phyloP scores from a whole-genome alignment of 2,888 invertebrate species.

The Trichacis sp. region DNA sequence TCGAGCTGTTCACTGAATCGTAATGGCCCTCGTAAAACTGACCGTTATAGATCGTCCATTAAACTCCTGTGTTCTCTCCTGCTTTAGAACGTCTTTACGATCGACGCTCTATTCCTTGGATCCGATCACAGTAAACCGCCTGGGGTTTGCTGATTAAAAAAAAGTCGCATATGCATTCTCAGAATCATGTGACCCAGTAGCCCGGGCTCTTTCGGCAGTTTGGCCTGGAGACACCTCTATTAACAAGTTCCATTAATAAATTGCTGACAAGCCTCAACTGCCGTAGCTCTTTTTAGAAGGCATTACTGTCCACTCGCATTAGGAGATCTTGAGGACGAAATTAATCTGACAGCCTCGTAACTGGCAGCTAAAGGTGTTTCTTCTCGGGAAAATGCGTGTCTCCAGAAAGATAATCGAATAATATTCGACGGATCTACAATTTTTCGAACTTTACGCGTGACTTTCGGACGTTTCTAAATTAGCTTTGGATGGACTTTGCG shows the following conservation, averaged over 20 bases:
- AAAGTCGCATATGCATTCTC: conserved; percentile 6
- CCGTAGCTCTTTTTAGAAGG: conserved; percentile 5
- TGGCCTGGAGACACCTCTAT: conserved; percentile 11
- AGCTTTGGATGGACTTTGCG: background rate
- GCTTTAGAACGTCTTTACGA: background rate
- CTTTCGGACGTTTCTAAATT: background rate
- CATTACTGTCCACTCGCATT: too few relatives aligned
- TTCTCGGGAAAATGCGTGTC: too few relatives aligned
- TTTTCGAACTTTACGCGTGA: background rate
- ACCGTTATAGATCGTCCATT: conserved; percentile 13
- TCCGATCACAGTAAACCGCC: background rate
- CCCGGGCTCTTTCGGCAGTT: background rate
- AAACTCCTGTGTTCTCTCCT: background rate
- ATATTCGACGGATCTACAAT: background rate
- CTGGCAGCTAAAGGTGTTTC: background rate
- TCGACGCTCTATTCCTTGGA: conserved; percentile 1
- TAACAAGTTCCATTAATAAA: conserved; percentile 29
- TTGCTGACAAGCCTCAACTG: conserved; percentile 22
- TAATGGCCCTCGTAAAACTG: conserved; percentile 17
- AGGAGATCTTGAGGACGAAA: background rate
- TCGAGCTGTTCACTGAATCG: conserved; percentile 5
- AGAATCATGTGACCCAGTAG: conserved; percentile 30
- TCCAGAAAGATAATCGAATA: background rate
- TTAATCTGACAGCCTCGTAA: background rate
- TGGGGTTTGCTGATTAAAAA: background rate